phyloP scores from a whole-genome alignment of 2,888 invertebrate species.

The Globia sparganii region DNA sequence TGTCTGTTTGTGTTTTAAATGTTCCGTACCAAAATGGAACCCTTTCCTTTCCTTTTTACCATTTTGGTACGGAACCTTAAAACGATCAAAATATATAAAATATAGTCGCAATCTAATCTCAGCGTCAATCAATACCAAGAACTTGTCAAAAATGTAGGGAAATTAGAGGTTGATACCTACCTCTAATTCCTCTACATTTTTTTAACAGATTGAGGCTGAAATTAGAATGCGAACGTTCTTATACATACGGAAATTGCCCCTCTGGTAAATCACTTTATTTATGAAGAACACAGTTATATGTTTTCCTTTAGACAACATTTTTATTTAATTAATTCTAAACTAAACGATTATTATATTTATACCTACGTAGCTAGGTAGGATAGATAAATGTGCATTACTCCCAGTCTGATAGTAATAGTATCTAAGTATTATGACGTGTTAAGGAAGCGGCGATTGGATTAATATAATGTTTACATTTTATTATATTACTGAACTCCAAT shows the following conservation, averaged over 20 bases:
- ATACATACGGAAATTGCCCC: not conserved
- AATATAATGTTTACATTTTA: not conserved
- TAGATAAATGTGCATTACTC: no score
- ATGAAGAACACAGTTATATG: not conserved
- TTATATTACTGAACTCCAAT: not conserved
- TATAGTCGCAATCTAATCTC: not conserved
- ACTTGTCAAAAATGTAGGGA: not conserved
- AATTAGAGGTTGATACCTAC: not conserved
- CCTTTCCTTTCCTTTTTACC: no score
- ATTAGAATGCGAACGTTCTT: not conserved
- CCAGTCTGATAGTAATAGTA: not conserved
- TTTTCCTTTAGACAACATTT: not conserved
- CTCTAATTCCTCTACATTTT: no score
- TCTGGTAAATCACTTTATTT: not conserved
- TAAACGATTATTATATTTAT: not conserved
- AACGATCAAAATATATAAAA: not conserved
- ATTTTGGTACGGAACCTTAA: no score
- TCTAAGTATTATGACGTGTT: not conserved
- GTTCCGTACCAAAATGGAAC: no score
- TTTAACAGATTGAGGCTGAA: not conserved
- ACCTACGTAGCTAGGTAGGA: not conserved
- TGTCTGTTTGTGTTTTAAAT: no score
- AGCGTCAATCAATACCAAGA: not conserved
- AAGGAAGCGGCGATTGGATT: not conserved
- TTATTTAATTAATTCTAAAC: not conserved